Base-by-base conservation (phyloP, 2,113 vertebrate species). In the Thermophis baileyi region DNA sequence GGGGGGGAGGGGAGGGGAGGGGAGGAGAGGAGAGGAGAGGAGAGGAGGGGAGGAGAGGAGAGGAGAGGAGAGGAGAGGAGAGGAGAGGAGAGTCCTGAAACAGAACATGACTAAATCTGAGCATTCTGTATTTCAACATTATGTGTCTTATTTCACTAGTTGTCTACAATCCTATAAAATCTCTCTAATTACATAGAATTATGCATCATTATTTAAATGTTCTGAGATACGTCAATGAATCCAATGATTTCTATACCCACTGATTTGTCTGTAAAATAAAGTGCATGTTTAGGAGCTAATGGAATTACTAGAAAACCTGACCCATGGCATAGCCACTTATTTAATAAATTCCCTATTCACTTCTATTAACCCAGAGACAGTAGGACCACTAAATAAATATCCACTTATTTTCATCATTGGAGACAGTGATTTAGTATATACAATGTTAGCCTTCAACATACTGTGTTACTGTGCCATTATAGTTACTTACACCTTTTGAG, bases 361-460 rank as follows among this genome's bases (percentile, higher is more conserved):
- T 89, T 89, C 35, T 92, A 51, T 92, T 88, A 81, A 89, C 87
- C 87, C 49, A 54, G 25, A 24, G 25, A 57, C 87, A 81, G 35
- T 53, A 88, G 57, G 35, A 40, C 35, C 50, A 88, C 63, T 24
- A 90, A 30, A 88, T 88, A 86, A 30, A 90, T 85, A n/a, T 91
- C 51, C 46, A 35, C 40, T 53, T 91, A 90, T 90, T 89, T 85
- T 86, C 86, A 74, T 69, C 81, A 50, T 53, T 8, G 20, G 22
- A 55, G 55, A 47, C 90, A 91, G 90, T 92, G 30, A 85, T 93
- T 89, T 86, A 85, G 63, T n/a, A 18, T 47, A 87, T 69, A 85
- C 25, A 94, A 55, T 53, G 40, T 1, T 46, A 91, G 51, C 50
- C n/a, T 93, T 89, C 74, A 89, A 30, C 60, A 35, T 46, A 91